Evolutionary conservation across 2,888 invertebrate species (phyloP).

Genomic region (Mylabris sibirica): DNA sequence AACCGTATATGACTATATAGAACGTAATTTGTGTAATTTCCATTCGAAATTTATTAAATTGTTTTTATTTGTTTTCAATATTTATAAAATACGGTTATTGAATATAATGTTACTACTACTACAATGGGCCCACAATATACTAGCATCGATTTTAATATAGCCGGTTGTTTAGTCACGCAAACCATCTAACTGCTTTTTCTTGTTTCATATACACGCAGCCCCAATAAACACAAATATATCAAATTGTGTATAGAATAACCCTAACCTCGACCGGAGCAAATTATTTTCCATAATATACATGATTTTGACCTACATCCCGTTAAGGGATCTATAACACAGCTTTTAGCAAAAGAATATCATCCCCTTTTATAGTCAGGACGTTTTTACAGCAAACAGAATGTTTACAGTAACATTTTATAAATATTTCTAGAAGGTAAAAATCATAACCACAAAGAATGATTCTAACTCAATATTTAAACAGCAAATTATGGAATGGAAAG

Average conservation of each 20-base stretch:
- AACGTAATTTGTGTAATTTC: no score
- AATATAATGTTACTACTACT: background rate
- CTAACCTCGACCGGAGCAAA: slow-evolving; percentile 28
- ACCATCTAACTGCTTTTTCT: slow-evolving; percentile 4
- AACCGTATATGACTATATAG: no score
- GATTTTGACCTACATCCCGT: slow-evolving; percentile 13
- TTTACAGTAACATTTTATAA: no score
- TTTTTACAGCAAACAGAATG: no score
- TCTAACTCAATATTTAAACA: no score
- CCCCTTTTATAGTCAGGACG: background rate
- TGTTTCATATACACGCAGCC: slow-evolving; percentile 17
- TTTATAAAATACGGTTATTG: background rate
- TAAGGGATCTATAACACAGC: background rate
- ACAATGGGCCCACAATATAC: background rate
- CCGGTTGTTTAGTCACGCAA: slow-evolving; percentile 11
- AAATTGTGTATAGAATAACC: background rate
- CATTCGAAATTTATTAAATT: no score
- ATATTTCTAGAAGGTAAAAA: no score
- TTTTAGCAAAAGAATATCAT: background rate
- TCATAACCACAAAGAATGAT: no score
- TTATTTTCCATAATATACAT: slow-evolving; percentile 24
- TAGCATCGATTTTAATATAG: slow-evolving; percentile 6
- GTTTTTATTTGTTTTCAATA: background rate
- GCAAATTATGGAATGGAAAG: no score
- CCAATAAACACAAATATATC: background rate